Evolutionary conservation across 2,113 vertebrate genomes (phyloP).

Genomic region (Gallinago paraguaiae): DNA sequence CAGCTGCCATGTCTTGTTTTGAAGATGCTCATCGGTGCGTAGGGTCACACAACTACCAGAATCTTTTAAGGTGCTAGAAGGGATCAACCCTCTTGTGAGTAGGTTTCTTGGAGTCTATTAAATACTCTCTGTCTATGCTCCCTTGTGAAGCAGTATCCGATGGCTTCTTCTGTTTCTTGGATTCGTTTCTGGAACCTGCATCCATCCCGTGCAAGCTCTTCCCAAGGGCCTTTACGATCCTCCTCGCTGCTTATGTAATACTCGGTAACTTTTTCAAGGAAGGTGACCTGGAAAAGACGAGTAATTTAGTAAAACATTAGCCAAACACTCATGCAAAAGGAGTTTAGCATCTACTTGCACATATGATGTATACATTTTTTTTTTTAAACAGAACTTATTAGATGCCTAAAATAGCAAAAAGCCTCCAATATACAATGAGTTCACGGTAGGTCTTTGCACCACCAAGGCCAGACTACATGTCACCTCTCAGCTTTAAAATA

Average conservation of each 20-base stretch:
- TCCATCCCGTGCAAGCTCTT: constrained; percentile 90
- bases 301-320: background rate
- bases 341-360: background rate
- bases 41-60: background rate
- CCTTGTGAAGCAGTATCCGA: constrained; percentile 83
- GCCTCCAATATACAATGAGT: background rate
- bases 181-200: constrained; percentile 90
- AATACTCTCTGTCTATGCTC: constrained; percentile 80
- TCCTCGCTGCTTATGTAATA: constrained; percentile 88
- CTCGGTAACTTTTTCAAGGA: constrained; percentile 87
- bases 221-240: constrained; percentile 91
- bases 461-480: accelerated
- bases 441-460: background rate
- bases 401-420: background rate
- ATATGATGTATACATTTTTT: too few relatives aligned
- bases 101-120: constrained; percentile 54
- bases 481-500: background rate
- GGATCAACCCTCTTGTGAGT: background rate
- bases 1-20: constrained; percentile 63
- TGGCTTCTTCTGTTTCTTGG: constrained; percentile 86
- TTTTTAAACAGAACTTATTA: background rate
- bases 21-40: background rate
- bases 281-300: constrained; percentile 83
- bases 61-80: constrained; percentile 21
- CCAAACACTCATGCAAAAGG: background rate